Evolutionary conservation across 2,888 invertebrate species (phyloP), one percentile per base, ranked within the genome.

Genomic region (Cactoblastis cactorum): DNA sequence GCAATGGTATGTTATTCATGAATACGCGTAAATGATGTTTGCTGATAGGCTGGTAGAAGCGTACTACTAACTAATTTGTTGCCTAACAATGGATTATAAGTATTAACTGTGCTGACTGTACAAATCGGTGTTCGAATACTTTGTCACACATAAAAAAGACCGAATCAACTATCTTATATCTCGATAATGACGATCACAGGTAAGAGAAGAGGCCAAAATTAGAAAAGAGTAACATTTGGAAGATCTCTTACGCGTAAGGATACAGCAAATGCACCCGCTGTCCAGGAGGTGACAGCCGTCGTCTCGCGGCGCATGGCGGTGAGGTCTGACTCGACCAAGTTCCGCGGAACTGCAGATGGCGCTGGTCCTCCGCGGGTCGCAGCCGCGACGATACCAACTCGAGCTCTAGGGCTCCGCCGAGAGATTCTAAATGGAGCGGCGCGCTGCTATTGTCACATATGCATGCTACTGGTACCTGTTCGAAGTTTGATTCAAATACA

Each of bases 341-440:
- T 4, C 94, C 96, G 66, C 93, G 93, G 79, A 96, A 96, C 82
- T 94, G 94, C 49, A 96, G 91, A 68, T 95, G 93, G 24, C 95
- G 92, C 74, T 95, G 96, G 80, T 97, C 95, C 80, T 97, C 95
- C 46, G 93, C 92, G 49, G 96, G 92, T 64, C 92, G 91, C 85
- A 97, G 92, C 50, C 92, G 90, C 55, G 93, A 92, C 55, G 96
- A 92, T 65, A 93, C 91, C 77, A 96, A 95, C 62, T 93, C 93
- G 52, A 97, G 83, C 82, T 96, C 96, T 69, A 96, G 86, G 39
- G 93, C 92, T 6, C 74, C 74, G 14, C 81, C 80, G 15, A 69
- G 69, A 17, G 73, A 67, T 54, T 58, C 63, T 50, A 83, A 47
- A 17, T 58, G 63, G 59, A 83, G 69, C 53, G 83, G 80, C 17